phyloP scores from a whole-genome alignment of 2,888 invertebrate genomes.

The Chorisops tibialis region DNA sequence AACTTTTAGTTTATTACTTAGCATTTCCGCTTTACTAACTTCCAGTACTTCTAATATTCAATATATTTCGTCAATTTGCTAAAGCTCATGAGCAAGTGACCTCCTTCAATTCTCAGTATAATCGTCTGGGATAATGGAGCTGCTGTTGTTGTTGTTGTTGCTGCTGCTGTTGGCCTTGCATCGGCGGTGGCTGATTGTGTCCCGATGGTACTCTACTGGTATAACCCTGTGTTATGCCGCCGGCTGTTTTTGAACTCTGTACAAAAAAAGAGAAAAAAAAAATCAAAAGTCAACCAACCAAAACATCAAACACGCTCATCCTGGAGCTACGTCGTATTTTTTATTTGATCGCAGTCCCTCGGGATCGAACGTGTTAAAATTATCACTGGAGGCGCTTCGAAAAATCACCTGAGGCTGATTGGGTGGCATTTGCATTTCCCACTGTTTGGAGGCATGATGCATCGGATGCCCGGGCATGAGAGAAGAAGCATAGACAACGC shows the following conservation, averaged over 20 bases:
- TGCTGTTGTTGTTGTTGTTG: slow-evolving; percentile 39
- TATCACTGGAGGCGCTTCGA: not conserved
- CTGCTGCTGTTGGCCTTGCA: slow-evolving; percentile 42
- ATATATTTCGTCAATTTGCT: too few relatives aligned
- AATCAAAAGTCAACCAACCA: not conserved
- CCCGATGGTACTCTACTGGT: slow-evolving; percentile 62
- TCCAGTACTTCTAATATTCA: too few relatives aligned
- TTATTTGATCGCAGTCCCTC: too few relatives aligned
- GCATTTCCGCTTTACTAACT: too few relatives aligned
- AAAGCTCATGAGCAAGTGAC: too few relatives aligned
- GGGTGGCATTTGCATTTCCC: slow-evolving; percentile 16
- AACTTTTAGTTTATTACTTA: too few relatives aligned
- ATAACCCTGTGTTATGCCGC: slow-evolving; percentile 81
- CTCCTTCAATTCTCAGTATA: too few relatives aligned
- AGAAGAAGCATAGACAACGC: slow-evolving; percentile 47
- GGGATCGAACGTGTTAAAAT: too few relatives aligned
- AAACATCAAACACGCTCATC: not conserved
- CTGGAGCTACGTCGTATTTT: too few relatives aligned
- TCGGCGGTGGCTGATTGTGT: slow-evolving; percentile 41
- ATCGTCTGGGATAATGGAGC: slow-evolving; percentile 43
- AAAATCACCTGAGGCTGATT: slow-evolving; percentile 25
- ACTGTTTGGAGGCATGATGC: slow-evolving; percentile 17
- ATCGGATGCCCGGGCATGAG: slow-evolving; percentile 45
- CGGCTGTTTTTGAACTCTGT: slow-evolving; percentile 71
- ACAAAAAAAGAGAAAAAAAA: slow-evolving; percentile 36